Evolutionary conservation across 2,888 invertebrate species (phyloP).

Genomic region (Hypena proboscidalis): DNA sequence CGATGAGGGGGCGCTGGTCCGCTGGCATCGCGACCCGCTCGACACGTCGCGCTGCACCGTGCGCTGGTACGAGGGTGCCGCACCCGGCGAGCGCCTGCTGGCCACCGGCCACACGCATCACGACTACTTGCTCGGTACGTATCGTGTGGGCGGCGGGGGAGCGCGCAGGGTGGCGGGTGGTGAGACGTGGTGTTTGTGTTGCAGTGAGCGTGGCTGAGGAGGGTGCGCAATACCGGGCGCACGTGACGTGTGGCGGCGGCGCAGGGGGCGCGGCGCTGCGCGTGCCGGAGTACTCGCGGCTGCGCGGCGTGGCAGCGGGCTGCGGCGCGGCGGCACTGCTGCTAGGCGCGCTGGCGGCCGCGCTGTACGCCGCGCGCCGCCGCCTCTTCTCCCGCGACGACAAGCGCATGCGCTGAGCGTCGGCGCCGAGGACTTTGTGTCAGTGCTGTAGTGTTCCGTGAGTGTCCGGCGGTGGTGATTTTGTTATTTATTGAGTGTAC

Average conservation of each 20-base stretch:
- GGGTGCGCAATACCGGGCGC: conserved; percentile 90
- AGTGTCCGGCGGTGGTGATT: no score
- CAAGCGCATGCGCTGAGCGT: conserved; percentile 49
- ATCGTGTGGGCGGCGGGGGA: neutral
- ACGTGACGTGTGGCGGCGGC: conserved; percentile 89
- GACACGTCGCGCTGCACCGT: conserved; percentile 87
- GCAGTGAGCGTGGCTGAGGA: conserved; percentile 89
- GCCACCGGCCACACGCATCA: conserved; percentile 89
- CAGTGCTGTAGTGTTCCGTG: neutral
- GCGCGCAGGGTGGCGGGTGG: neutral
- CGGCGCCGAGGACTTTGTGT: conserved; percentile 1
- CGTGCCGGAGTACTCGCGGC: conserved; percentile 89
- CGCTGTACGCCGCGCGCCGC: conserved; percentile 76
- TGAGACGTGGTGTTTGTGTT: neutral
- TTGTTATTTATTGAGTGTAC: no score
- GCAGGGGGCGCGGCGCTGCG: conserved; percentile 86
- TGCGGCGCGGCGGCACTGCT: conserved; percentile 88
- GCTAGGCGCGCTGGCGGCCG: conserved; percentile 87
- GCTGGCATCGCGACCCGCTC: conserved; percentile 89
- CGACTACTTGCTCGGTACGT: conserved; percentile 86
- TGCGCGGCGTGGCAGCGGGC: conserved; percentile 89
- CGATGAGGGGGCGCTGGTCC: conserved; percentile 90
- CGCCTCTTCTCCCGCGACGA: conserved; percentile 49
- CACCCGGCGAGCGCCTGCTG: conserved; percentile 86
- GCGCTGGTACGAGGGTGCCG: conserved; percentile 88